Percentiles rank a stretch among this genome's conserved stretches.
phyloP scores from a whole-genome alignment of 2,113 vertebrate genomes.

The Oreotrochilus melanogaster region DNA sequence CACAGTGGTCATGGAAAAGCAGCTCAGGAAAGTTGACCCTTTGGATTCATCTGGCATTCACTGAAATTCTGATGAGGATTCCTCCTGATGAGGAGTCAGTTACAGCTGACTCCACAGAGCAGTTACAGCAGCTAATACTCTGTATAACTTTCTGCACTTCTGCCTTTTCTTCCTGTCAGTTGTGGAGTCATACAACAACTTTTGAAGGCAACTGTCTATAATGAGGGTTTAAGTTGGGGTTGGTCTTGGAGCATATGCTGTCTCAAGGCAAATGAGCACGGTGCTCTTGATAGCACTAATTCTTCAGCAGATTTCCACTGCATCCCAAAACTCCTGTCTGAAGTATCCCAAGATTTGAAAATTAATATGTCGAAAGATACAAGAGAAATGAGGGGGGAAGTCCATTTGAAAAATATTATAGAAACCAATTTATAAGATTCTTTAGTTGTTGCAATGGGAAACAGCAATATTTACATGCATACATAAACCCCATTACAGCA shows the following conservation, averaged over 20 bases:
- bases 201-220: not conserved
- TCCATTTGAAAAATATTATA: not conserved
- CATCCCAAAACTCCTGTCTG: not conserved
- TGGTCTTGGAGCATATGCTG: not conserved
- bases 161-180: not conserved
- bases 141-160: not conserved
- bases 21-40: not conserved
- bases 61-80: not conserved
- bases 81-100: not conserved
- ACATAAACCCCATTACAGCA: not conserved
- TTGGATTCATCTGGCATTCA: not conserved
- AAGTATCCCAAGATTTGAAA: not conserved
- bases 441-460: not conserved
- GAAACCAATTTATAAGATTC: not conserved
- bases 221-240: not conserved
- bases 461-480: not conserved
- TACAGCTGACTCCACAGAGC: no score
- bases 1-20: not conserved
- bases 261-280: not conserved
- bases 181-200: not conserved
- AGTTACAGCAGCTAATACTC: not conserved
- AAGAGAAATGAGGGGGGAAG: not conserved
- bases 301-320: not conserved
- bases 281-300: not conserved
- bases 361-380: fast-evolving